Base-by-base conservation (phyloP, 2,888 invertebrate species). In the Apodemia duryi region DNA sequence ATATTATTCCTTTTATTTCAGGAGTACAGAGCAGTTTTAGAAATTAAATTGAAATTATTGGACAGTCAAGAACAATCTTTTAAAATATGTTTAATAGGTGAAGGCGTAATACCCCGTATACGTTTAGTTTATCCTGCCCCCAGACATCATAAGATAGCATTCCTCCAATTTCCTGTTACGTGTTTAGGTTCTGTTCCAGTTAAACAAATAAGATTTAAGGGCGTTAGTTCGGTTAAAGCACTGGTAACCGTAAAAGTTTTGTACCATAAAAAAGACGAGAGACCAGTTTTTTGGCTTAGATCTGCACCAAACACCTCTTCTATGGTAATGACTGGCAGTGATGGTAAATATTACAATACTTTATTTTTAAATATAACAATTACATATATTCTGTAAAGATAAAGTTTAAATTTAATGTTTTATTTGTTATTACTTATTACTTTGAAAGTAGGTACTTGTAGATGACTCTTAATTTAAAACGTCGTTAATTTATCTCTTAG, bases 81-180 rank as follows among this genome's bases (percentile, higher is more conserved):
- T 70, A 88, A 84, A 74, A 82, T 91, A 71, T 91, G 91, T 70
- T 72, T 91, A 35, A 85, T 89, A 57, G 91, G 91, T 3, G 87
- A 88, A 80, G 91, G 91, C 35, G 84, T 84, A 2, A 90, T 91
- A 74, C 91, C 91, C 0, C 83, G 91, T 69, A 84, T 91, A 70
- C 70, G 74, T 63, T 69, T 91, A 70, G 54, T 88, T 3, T 71
- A 74, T 38, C 91, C 91, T 1, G 69, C 66, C 32, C 66, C 84
- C 41, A 80, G 71, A 68, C 80, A 83, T 51, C 77, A 81, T 35
- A 81, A 79, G 67, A 73, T 82, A 29, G 77, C 82, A 4, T 35
- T 75, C 11, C 74, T 91, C 0, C 75, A 73, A 13, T 86, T 91
- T 67, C 86, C 91, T 6, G 83, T 90, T 0, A 91, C 91, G 7